Evolutionary conservation across 1,140 invertebrate species (phyloP).

Genomic region (Hylaeus volcanicus): DNA sequence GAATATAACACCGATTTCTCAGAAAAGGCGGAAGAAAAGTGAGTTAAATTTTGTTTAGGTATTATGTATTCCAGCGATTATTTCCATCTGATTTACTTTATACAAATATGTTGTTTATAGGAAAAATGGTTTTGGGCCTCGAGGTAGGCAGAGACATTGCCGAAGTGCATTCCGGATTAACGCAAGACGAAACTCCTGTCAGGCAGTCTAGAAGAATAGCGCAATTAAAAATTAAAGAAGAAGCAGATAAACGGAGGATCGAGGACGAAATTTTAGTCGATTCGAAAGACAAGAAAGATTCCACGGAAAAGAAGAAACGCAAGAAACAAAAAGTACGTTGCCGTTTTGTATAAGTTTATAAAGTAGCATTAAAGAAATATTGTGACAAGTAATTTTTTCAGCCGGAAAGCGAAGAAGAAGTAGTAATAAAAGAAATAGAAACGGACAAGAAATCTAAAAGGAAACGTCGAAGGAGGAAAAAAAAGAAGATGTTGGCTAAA

Average conservation of each 20-base stretch:
- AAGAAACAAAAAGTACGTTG: constrained; percentile 71
- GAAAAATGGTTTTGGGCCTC: constrained; percentile 80
- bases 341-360: not conserved
- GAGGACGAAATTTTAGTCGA: constrained; percentile 86
- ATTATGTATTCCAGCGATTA: not conserved
- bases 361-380: not conserved
- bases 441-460: constrained; percentile 80
- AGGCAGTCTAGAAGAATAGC: constrained; percentile 90
- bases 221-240: constrained; percentile 91
- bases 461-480: constrained; percentile 82
- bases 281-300: constrained; percentile 84
- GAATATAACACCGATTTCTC: constrained; percentile 36
- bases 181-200: constrained; percentile 81
- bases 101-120: constrained; percentile 50
- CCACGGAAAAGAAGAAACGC: constrained; percentile 72
- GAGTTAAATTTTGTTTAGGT: constrained; percentile 1
- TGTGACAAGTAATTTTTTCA: constrained; percentile 39
- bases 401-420: constrained; percentile 76
- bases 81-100: not conserved
- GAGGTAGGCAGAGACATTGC: constrained; percentile 80
- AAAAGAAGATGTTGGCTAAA: constrained; percentile 80
- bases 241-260: constrained; percentile 86
- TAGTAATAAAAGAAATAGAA: constrained; percentile 73
- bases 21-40: constrained; percentile 69
- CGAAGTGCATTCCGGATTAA: constrained; percentile 47